Evolutionary conservation across 2,797 vertebrate genomes (phyloP), one percentile per base, ranked within the genome.

Genomic region (Catostomus latipinnis): DNA sequence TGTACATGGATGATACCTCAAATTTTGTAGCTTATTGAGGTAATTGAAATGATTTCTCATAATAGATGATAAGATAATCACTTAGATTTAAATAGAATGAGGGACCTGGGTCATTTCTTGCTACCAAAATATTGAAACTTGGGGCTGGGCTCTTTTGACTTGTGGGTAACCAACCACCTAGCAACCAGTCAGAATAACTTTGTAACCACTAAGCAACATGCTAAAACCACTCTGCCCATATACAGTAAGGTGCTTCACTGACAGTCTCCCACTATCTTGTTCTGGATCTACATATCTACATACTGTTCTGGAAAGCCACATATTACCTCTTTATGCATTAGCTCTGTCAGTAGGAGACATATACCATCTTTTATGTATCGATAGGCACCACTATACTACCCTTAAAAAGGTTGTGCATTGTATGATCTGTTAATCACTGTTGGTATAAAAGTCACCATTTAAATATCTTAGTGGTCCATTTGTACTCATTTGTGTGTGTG

Each of bases 391-490:
- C 34, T 67, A 13, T n/a, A 18, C 57, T 56, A 57, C 50, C 61
- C 16, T 65, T 7, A n/a, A 74, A 65, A 22, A 50, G 63, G 60
- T 67, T 53, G 34, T 57, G 76, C 22, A 56, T n/a, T 75, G 62
- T 76, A 43, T 74, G 69, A 77, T 74, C 66, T 78, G 45, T 66
- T 80, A 80, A 74, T 84, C 74, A 82, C 63, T 57, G 56, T 34
- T 56, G 80, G 45, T 63, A 67, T 78, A 57, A 86, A 75, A 68
- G 13, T 71, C 72, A 79, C 18, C 63, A 65, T 16, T 45, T 57
- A 76, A 62, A 66, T 45, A 45, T 86, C 73, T 79, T 18, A 8
- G 56, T 53, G 70, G 34, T 65, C 69, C 6, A 49, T 77, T 67
- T 57, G 52, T 63, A 16, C 57, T 22, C 0, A 22, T 22, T 22